These are phyloP conservation scores for Bombus consobrinus DNA, from an alignment of 1,140 invertebrate genomes.

Conservation along the genomic window DNA sequence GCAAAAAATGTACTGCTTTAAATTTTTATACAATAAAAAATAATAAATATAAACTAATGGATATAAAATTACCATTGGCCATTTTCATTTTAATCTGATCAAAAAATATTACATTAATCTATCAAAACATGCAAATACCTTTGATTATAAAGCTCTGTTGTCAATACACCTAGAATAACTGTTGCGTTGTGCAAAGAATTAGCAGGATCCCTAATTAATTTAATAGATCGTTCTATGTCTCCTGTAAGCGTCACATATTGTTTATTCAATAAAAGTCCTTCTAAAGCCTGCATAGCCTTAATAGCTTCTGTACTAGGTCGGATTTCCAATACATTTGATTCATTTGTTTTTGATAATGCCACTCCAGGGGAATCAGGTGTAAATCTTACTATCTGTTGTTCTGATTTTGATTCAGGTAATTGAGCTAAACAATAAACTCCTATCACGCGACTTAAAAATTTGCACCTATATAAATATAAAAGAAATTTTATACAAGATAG, in stretches of 20 bases:
- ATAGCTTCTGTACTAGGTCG: constrained; percentile 80
- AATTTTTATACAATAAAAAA: constrained; percentile 5
- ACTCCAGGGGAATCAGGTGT: constrained; percentile 75
- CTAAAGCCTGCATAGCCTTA: constrained; percentile 79
- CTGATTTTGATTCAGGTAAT: constrained; percentile 81
- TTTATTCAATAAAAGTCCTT: constrained; percentile 79
- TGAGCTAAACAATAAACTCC: constrained; percentile 81
- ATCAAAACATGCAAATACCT: constrained; percentile 80
- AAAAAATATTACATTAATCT: constrained; percentile 66
- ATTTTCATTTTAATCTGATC: background rate
- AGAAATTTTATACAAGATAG: constrained; percentile 5
- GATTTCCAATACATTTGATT: constrained; percentile 75
- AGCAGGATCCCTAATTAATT: constrained; percentile 80
- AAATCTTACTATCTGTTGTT: constrained; percentile 69
- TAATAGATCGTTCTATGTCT: constrained; percentile 80
- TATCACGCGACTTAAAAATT: constrained; percentile 79
- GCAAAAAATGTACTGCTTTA: background rate
- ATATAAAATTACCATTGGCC: background rate
- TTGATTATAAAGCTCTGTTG: constrained; percentile 79
- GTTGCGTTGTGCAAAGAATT: constrained; percentile 82
- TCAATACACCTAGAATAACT: constrained; percentile 73
- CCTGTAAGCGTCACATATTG: constrained; percentile 79
- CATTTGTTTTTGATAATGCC: constrained; percentile 62
- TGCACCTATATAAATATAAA: constrained; percentile 75
- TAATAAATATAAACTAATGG: constrained; percentile 21